Conservation (phyloP, 1,140 invertebrate species). For the Trypoxylus dichotomus region DNA sequence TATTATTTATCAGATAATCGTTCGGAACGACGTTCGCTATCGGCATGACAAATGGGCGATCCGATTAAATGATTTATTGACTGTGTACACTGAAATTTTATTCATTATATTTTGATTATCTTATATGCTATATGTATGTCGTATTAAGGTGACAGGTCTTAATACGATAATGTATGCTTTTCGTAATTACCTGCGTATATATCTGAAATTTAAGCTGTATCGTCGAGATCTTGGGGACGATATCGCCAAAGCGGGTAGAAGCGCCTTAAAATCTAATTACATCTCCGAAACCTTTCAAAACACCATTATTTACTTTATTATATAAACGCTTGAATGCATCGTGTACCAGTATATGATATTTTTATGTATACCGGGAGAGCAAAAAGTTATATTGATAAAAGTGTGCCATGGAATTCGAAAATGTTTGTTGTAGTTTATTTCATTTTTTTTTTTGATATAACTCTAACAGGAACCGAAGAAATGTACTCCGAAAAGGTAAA, state of each 20-base stretch:
- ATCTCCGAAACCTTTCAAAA: background rate
- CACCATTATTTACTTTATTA: too few relatives aligned
- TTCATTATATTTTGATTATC: conserved; percentile 7
- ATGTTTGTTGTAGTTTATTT: too few relatives aligned
- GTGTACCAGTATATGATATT: too few relatives aligned
- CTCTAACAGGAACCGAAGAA: too few relatives aligned
- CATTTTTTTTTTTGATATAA: too few relatives aligned
- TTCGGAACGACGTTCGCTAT: background rate
- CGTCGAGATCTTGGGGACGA: background rate
- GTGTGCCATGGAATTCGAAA: too few relatives aligned
- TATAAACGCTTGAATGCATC: too few relatives aligned
- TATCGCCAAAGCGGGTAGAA: background rate
- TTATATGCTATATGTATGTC: background rate
- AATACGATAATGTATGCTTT: background rate
- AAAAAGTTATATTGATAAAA: too few relatives aligned
- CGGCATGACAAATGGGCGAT: background rate
- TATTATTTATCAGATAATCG: background rate
- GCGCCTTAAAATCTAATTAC: background rate
- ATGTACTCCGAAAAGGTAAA: too few relatives aligned
- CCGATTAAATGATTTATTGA: conserved; percentile 8
- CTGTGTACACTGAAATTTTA: conserved; percentile 1
- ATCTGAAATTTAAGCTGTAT: background rate
- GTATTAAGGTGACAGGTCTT: background rate
- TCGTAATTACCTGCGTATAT: background rate
- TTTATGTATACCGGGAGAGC: too few relatives aligned